Conservation (phyloP, 1,140 invertebrate genomes). For the Diabrotica virgifera region DNA sequence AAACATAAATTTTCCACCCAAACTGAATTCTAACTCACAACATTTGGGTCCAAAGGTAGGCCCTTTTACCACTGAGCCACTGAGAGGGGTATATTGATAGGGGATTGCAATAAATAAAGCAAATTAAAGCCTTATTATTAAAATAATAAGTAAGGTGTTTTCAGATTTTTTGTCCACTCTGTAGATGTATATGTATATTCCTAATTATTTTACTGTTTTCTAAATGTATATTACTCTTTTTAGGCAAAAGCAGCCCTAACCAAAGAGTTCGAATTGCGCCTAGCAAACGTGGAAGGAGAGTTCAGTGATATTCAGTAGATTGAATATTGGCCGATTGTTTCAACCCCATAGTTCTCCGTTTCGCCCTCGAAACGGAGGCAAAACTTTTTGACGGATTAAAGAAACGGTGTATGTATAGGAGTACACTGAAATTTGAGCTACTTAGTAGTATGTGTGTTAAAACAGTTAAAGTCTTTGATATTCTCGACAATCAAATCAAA, state of each 20-base stretch:
- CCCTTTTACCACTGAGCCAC: too few relatives aligned
- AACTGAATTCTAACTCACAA: too few relatives aligned
- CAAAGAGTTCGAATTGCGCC: constrained; percentile 45
- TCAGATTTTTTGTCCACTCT: too few relatives aligned
- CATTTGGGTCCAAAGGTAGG: too few relatives aligned
- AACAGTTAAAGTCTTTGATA: constrained; percentile 16
- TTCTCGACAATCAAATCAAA: constrained; percentile 24
- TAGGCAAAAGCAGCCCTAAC: constrained; percentile 43
- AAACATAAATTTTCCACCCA: too few relatives aligned
- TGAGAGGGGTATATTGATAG: too few relatives aligned
- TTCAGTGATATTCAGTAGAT: constrained; percentile 25
- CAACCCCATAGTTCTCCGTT: constrained; percentile 4
- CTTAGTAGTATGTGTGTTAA: constrained; percentile 8
- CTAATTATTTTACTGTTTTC: too few relatives aligned
- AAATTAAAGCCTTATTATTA: too few relatives aligned
- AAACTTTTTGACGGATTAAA: background rate
- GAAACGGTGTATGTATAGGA: background rate
- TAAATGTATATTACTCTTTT: constrained; percentile 19
- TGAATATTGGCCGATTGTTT: constrained; percentile 12
- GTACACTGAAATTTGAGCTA: constrained; percentile 10
- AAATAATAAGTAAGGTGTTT: too few relatives aligned
- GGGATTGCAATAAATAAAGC: too few relatives aligned
- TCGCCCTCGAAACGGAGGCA: background rate
- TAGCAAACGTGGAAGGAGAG: constrained; percentile 43
- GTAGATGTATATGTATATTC: too few relatives aligned